Percentiles rank a stretch among this genome's conserved stretches.
Conservation (phyloP, 1,140 invertebrate species). For the Arion vulgaris region DNA sequence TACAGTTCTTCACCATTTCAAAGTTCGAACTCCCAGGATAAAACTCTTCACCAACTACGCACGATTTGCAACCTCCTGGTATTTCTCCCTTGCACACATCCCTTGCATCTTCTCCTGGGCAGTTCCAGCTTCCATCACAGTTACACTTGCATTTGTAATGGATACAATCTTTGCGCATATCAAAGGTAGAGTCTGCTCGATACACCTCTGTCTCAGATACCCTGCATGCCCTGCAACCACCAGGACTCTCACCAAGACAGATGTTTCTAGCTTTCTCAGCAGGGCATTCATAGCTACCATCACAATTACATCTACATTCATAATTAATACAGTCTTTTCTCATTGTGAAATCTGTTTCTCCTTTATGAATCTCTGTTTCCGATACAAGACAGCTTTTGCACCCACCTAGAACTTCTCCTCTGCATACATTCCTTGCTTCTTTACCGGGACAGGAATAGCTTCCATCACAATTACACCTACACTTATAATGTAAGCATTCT, state of each 20-base stretch:
- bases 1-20: conserved; percentile 49
- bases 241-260: conserved; percentile 47
- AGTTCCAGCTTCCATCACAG: conserved; percentile 58
- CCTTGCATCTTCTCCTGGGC: conserved; percentile 50
- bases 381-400: conserved; percentile 46
- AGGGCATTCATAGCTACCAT: conserved; percentile 53
- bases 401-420: conserved; percentile 45
- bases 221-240: conserved; percentile 37
- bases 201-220: conserved; percentile 27
- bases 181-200: conserved; percentile 30
- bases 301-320: conserved; percentile 50
- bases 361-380: conserved; percentile 39
- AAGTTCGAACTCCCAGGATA: conserved; percentile 47
- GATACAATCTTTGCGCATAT: conserved; percentile 48
- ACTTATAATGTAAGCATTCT: conserved; percentile 54
- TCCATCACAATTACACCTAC: conserved; percentile 59
- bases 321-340: conserved; percentile 52
- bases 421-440: conserved; percentile 50
- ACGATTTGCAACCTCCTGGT: conserved; percentile 49
- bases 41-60: conserved; percentile 43
- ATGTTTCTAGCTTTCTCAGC: conserved; percentile 39
- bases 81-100: conserved; percentile 51
- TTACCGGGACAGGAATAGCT: conserved; percentile 59
- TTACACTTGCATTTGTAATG: conserved; percentile 54
- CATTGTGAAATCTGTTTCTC: conserved; percentile 42